Conservation (phyloP, 2,888 invertebrate species). For the Acleris holmiana region DNA sequence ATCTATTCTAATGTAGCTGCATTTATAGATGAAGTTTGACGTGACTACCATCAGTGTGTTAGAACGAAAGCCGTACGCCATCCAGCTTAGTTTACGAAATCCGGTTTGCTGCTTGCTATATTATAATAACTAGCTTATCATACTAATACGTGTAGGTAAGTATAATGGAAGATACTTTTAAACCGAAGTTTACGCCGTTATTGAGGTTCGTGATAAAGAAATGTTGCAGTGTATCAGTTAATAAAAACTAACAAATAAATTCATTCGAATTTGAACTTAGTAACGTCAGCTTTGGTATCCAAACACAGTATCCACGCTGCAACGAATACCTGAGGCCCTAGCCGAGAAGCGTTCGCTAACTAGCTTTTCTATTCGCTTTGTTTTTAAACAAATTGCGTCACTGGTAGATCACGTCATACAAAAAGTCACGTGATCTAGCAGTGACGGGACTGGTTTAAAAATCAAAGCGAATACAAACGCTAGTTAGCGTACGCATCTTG, state of each 20-base stretch:
- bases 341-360: too few relatives aligned
- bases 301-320: too few relatives aligned
- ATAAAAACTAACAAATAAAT: too few relatives aligned
- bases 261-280: too few relatives aligned
- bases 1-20: not conserved
- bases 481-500: too few relatives aligned
- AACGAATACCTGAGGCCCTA: not conserved
- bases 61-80: not conserved
- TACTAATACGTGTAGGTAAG: not conserved
- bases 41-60: conserved; percentile 1
- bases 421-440: too few relatives aligned
- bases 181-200: not conserved
- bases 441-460: too few relatives aligned
- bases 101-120: not conserved
- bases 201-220: not conserved
- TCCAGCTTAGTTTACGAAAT: not conserved
- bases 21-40: conserved; percentile 2
- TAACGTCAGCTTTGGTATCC: too few relatives aligned
- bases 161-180: not conserved
- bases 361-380: too few relatives aligned
- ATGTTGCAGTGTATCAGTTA: not conserved
- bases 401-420: too few relatives aligned
- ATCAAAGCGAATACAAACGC: too few relatives aligned
- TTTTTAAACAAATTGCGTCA: too few relatives aligned
- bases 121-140: not conserved